phyloP scores from a whole-genome alignment of 2,113 vertebrate genomes.

The Cettia cetti region DNA sequence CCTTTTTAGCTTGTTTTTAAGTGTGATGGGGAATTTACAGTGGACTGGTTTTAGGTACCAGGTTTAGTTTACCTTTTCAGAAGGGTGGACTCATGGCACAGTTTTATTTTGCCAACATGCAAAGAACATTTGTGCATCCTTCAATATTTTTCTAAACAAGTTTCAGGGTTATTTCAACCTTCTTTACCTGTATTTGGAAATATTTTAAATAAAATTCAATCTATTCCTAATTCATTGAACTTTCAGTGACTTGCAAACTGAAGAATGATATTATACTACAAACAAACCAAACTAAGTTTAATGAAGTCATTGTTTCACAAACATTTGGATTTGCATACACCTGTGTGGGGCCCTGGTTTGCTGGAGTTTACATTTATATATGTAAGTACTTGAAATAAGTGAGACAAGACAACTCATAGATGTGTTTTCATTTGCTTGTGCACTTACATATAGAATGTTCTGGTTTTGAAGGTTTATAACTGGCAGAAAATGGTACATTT shows the following conservation, averaged over 20 bases:
- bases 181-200: neutral
- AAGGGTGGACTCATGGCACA: neutral
- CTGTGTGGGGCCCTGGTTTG: neutral
- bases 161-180: neutral
- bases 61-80: neutral
- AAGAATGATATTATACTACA: neutral
- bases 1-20: neutral
- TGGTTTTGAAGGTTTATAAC: neutral
- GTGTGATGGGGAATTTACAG: neutral
- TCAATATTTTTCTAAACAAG: neutral
- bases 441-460: neutral
- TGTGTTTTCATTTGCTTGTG: neutral
- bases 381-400: neutral
- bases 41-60: neutral
- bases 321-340: neutral
- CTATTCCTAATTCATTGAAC: neutral
- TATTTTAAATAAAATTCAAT: neutral
- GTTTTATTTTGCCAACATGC: neutral
- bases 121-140: neutral
- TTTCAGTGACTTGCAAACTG: neutral
- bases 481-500: neutral
- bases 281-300: neutral
- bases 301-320: neutral
- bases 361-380: neutral
- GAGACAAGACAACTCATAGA: neutral